phyloP scores from a whole-genome alignment of 2,113 vertebrate genomes.

The Delphinus delphis region DNA sequence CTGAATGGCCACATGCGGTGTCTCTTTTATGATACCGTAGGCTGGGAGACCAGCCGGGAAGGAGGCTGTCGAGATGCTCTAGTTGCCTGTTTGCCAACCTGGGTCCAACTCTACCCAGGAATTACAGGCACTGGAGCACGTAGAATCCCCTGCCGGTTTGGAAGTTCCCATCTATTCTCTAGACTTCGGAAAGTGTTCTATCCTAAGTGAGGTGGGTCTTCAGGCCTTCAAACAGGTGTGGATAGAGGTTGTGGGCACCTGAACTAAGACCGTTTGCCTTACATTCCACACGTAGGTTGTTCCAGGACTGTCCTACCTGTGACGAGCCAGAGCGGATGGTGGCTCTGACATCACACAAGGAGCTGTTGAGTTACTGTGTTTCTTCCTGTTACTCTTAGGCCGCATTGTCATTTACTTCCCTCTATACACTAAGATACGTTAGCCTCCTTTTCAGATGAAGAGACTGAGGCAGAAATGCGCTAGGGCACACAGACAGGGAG shows the following conservation, averaged over 20 bases:
- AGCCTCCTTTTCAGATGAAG: background rate
- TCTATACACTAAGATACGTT: background rate
- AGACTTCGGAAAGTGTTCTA: background rate
- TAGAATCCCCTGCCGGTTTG: background rate
- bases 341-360: background rate
- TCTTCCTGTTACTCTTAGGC: background rate
- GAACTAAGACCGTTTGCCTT: background rate
- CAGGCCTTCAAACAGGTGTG: background rate
- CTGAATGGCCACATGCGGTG: too few species aligned
- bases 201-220: background rate
- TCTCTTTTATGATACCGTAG: background rate
- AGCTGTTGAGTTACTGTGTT: background rate
- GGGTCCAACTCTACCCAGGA: background rate
- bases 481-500: background rate
- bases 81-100: background rate
- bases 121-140: background rate
- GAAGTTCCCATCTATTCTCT: background rate
- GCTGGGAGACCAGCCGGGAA: background rate
- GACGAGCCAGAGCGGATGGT: background rate
- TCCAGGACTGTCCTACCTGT: background rate
- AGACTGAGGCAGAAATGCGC: background rate
- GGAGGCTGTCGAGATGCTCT: background rate
- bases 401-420: background rate
- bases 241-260: background rate
- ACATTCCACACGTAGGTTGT: background rate